These are phyloP conservation scores for Linnaemya tessellans DNA, from an alignment of 2,888 invertebrate genomes.

Conservation along the genomic window DNA sequence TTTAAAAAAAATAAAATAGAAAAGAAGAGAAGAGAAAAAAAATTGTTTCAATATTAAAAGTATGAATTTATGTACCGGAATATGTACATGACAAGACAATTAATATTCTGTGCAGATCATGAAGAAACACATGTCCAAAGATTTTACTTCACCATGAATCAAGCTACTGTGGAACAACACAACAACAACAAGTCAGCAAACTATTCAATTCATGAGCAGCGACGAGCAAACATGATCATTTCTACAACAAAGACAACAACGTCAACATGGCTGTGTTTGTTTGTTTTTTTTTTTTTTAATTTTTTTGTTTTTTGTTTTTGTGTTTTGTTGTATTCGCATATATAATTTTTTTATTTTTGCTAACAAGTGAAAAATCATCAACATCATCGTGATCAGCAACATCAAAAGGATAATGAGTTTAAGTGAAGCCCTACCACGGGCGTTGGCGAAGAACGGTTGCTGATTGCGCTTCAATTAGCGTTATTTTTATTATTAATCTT, in stretches of 20 bases:
- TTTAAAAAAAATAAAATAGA: slow-evolving; percentile 2
- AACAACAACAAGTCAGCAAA: slow-evolving; percentile 4
- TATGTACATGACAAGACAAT: slow-evolving; percentile 75
- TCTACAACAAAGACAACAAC: slow-evolving; percentile 59
- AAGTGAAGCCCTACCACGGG: slow-evolving; percentile 21
- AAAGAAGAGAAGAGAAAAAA: no score
- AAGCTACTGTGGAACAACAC: slow-evolving; percentile 57
- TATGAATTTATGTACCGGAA: slow-evolving; percentile 59
- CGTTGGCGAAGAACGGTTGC: neutral
- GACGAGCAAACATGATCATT: slow-evolving; percentile 23
- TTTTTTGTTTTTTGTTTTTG: neutral
- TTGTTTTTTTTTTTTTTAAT: neutral
- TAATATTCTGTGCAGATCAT: slow-evolving; percentile 81
- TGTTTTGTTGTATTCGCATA: neutral
- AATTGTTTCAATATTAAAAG: slow-evolving; percentile 36
- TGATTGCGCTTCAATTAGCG: neutral
- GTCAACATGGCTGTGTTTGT: slow-evolving; percentile 34
- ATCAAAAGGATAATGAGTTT: slow-evolving; percentile 57
- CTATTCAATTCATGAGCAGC: slow-evolving; percentile 26
- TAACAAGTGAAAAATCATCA: slow-evolving; percentile 59
- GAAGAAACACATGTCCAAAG: slow-evolving; percentile 80
- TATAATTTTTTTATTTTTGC: slow-evolving; percentile 1
- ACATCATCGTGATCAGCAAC: slow-evolving; percentile 55
- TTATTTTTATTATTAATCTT: no score
- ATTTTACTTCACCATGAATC: slow-evolving; percentile 67